A percentile compares a stretch with the other conserved stretches of the same genome.
Evolutionary conservation across 2,797 vertebrate species (phyloP).

Genomic region (Galago senegalensis): DNA sequence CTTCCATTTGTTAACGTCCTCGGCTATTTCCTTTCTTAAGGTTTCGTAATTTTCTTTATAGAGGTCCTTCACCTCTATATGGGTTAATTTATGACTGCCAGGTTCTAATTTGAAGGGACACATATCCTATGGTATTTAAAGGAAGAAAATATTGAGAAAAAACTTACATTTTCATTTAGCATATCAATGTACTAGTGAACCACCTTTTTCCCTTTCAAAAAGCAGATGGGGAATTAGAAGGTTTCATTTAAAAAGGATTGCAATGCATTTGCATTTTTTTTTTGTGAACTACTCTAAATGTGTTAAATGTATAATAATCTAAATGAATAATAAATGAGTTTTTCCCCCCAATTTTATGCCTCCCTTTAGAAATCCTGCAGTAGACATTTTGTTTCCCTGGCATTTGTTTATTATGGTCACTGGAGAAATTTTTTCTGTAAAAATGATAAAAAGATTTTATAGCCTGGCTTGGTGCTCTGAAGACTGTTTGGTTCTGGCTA

Average conservation of each 20-base stretch:
- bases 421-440: background rate
- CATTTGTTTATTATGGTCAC: conserved; percentile 27
- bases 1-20: too few relatives aligned
- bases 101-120: background rate
- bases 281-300: background rate
- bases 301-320: background rate
- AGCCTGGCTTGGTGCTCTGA: conserved; percentile 36
- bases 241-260: conserved; percentile 47
- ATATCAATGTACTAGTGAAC: conserved; percentile 48
- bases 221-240: conserved; percentile 26
- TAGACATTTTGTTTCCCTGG: conserved; percentile 52
- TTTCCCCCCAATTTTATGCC: background rate
- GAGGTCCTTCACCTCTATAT: background rate
- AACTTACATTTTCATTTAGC: background rate
- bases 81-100: background rate
- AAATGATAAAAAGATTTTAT: conserved; percentile 54
- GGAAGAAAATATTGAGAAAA: conserved; percentile 53
- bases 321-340: background rate
- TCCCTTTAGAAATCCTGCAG: background rate
- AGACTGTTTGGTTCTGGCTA: conserved; percentile 72
- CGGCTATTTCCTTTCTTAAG: too few relatives aligned
- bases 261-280: background rate
- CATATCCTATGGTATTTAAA: background rate
- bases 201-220: background rate
- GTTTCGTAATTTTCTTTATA: too few relatives aligned